Conservation (phyloP, 1,140 invertebrate genomes). For the Idris sp. region DNA sequence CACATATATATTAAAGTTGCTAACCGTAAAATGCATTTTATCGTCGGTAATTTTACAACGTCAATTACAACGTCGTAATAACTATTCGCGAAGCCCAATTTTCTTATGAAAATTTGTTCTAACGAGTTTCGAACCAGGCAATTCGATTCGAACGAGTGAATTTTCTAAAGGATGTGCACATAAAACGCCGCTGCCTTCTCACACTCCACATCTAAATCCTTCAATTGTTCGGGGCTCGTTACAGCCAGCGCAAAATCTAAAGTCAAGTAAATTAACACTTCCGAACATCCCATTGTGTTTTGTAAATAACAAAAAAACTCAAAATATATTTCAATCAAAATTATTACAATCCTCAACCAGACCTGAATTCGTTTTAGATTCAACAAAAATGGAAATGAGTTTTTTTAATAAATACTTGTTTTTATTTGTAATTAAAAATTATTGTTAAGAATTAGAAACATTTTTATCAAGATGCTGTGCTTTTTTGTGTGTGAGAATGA, state of each 20-base stretch:
- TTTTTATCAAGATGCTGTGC: conserved; percentile 38
- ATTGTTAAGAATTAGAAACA: no score
- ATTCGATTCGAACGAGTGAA: conserved; percentile 27
- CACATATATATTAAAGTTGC: no score
- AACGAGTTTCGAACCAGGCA: conserved; percentile 4
- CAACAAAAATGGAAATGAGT: no score
- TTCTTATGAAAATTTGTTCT: conserved; percentile 12
- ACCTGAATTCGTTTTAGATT: no score
- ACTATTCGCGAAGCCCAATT: background rate
- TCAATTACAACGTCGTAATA: background rate
- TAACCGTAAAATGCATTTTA: no score
- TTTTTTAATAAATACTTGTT: no score
- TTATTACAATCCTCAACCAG: no score
- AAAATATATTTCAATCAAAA: no score
- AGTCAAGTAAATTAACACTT: conserved; percentile 50
- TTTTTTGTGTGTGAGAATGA: conserved; percentile 30
- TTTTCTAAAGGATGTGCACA: conserved; percentile 45
- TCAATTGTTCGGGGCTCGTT: conserved; percentile 44
- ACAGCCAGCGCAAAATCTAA: conserved; percentile 46
- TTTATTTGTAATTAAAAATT: no score
- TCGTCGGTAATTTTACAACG: no score
- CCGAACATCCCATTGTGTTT: conserved; percentile 41
- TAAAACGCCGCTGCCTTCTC: conserved; percentile 47
- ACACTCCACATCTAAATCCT: conserved; percentile 48
- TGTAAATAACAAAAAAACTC: no score